Evolutionary conservation across 2,888 invertebrate genomes (phyloP).

Genomic region (Hofmannophila pseudospretella): DNA sequence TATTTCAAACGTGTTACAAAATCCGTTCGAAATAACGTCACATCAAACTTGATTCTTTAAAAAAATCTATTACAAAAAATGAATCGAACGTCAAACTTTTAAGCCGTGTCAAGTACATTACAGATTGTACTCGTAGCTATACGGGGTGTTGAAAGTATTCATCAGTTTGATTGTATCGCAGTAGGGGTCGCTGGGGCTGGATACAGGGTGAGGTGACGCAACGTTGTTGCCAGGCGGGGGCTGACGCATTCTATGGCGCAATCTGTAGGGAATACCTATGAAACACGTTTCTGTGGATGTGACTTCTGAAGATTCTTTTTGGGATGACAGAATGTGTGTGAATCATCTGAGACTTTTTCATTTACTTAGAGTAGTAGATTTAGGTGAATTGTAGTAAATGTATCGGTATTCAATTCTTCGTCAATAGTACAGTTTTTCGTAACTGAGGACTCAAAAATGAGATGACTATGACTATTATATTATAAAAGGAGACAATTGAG

Average conservation of each 20-base stretch:
- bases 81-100: constrained; percentile 8
- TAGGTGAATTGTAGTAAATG: too few species aligned
- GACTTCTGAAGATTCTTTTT: background rate
- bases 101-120: constrained; percentile 8
- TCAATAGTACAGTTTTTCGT: too few species aligned
- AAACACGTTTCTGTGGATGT: constrained; percentile 2
- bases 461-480: too few species aligned
- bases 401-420: too few species aligned
- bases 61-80: constrained; percentile 6
- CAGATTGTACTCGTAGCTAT: constrained; percentile 13
- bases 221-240: constrained; percentile 53
- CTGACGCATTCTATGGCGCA: constrained; percentile 30
- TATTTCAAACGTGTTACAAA: background rate
- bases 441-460: too few species aligned
- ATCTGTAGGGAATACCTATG: constrained; percentile 30
- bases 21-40: too few species aligned
- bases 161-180: constrained; percentile 61
- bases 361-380: too few species aligned
- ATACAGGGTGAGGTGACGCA: constrained; percentile 44
- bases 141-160: constrained; percentile 59
- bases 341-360: too few species aligned
- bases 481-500: too few species aligned
- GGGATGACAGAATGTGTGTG: too few species aligned
- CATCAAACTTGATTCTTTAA: too few species aligned
- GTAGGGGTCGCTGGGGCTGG: constrained; percentile 34